Evolutionary conservation across 2,888 invertebrate genomes (phyloP).

Genomic region (Pelosia muscerda): DNA sequence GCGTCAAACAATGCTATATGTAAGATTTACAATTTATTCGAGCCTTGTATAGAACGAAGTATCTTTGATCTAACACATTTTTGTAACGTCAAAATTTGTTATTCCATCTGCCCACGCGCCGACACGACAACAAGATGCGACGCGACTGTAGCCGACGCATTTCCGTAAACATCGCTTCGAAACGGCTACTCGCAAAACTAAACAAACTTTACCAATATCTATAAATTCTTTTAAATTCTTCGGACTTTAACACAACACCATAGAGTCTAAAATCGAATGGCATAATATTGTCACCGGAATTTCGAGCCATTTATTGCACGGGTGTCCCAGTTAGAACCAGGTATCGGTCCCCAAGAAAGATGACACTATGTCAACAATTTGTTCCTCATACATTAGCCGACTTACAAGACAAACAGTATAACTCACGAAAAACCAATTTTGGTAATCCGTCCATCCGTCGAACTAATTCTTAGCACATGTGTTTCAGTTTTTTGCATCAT

Average conservation of each 20-base stretch:
- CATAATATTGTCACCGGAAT: constrained; percentile 28
- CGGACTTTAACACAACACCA: constrained; percentile 29
- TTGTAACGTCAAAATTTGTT: constrained; percentile 59
- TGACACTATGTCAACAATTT: constrained; percentile 85
- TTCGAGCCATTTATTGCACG: constrained; percentile 52
- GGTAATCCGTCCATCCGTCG: constrained; percentile 82
- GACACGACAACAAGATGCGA: constrained; percentile 70
- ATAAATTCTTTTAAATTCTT: constrained; percentile 21
- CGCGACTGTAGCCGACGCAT: constrained; percentile 75
- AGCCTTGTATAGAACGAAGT: constrained; percentile 27
- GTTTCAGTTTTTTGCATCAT: constrained; percentile 76
- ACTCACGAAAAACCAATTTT: constrained; percentile 82
- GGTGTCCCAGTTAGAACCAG: constrained; percentile 70
- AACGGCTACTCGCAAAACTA: constrained; percentile 60
- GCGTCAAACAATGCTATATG: constrained; percentile 29
- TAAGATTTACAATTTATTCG: constrained; percentile 24
- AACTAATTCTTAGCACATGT: constrained; percentile 82
- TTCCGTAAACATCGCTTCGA: constrained; percentile 71
- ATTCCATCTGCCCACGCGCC: constrained; percentile 80
- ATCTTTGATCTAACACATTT: constrained; percentile 41
- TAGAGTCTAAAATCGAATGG: constrained; percentile 55
- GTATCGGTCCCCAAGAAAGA: constrained; percentile 82
- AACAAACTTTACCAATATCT: constrained; percentile 49
- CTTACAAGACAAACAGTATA: constrained; percentile 81
- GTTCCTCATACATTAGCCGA: constrained; percentile 77